phyloP scores from a whole-genome alignment of 2,797 vertebrate genomes.

The Podarcis lilfordi region DNA sequence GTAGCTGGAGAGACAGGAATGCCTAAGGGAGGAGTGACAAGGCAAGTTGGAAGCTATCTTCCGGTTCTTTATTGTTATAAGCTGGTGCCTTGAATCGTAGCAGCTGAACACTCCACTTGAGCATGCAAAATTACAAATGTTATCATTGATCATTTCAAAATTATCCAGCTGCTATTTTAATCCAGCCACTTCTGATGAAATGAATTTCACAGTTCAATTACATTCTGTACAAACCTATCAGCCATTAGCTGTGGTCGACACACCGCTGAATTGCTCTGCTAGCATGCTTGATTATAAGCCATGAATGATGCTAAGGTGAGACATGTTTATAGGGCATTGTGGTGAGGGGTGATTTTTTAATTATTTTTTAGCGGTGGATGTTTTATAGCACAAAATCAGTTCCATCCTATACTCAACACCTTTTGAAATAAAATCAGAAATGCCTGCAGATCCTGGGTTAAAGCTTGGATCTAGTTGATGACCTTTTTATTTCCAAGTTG shows the following conservation, averaged over 20 bases:
- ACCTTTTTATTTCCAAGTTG: too few species aligned
- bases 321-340: background rate
- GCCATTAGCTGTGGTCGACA: background rate
- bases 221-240: background rate
- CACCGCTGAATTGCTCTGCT: background rate
- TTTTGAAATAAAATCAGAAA: background rate
- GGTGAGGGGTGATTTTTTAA: background rate
- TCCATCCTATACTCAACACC: background rate
- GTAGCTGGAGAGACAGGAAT: background rate
- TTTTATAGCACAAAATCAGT: background rate
- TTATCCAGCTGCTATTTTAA: conserved; percentile 7
- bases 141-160: conserved; percentile 10
- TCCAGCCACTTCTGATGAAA: background rate
- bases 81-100: background rate
- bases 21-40: conserved; percentile 1
- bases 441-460: too few species aligned
- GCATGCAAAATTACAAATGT: conserved; percentile 11
- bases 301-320: background rate
- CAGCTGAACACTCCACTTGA: conserved; percentile 18
- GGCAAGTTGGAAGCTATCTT: background rate
- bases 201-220: conserved; percentile 27
- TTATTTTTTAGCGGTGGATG: background rate
- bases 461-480: too few species aligned
- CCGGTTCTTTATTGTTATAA: background rate
- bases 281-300: background rate